Conservation (phyloP, 2,888 invertebrate species). For the Sturmia bella region DNA sequence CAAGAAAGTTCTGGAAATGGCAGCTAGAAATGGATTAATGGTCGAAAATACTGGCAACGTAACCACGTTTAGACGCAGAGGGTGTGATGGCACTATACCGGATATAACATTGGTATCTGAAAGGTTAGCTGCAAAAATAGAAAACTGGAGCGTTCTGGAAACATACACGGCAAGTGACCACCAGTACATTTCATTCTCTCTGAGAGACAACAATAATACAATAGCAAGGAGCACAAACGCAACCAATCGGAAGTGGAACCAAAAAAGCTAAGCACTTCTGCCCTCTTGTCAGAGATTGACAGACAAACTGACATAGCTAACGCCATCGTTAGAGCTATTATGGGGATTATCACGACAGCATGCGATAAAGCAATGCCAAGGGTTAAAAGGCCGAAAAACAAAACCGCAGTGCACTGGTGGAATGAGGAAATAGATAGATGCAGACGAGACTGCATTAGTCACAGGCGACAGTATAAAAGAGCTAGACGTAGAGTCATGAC, state of each 20-base stretch:
- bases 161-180: constrained; percentile 59
- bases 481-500: background rate
- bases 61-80: constrained; percentile 51
- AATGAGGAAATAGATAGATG: no score
- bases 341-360: background rate
- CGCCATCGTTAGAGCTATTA: background rate
- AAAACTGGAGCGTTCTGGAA: constrained; percentile 51
- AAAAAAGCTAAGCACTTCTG: background rate
- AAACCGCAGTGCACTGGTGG: background rate
- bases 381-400: background rate
- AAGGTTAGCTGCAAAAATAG: constrained; percentile 1
- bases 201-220: background rate
- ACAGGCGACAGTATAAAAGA: no score
- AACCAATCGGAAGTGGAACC: constrained; percentile 21
- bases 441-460: no score
- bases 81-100: constrained; percentile 47
- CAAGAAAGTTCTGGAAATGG: constrained; percentile 58
- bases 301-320: background rate
- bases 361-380: constrained; percentile 6
- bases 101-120: constrained; percentile 49
- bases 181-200: constrained; percentile 32
- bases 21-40: constrained; percentile 47
- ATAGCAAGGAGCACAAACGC: background rate
- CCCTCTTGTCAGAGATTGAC: background rate
- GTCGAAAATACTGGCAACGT: constrained; percentile 42